Percentiles rank a stretch among this genome's conserved stretches.
These are phyloP conservation scores for Athalia cordata DNA, from an alignment of 2,888 invertebrate species.

Conservation along the genomic window DNA sequence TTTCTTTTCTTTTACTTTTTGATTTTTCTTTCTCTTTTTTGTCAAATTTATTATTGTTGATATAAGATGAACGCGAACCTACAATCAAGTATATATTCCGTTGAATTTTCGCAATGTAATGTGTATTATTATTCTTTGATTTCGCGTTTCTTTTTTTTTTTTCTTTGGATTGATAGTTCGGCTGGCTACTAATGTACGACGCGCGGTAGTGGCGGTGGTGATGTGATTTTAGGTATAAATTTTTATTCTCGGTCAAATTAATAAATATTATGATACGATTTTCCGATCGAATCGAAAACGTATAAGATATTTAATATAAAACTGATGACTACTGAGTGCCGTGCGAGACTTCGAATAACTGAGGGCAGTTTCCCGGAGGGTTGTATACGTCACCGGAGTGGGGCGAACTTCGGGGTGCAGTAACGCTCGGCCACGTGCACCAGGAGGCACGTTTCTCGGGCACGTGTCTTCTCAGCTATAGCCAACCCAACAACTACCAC, in stretches of 20 bases:
- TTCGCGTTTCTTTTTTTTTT: slow-evolving; percentile 20
- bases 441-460: slow-evolving; percentile 68
- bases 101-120: not conserved
- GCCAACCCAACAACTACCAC: slow-evolving; percentile 38
- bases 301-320: slow-evolving; percentile 2
- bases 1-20: not conserved
- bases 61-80: slow-evolving; percentile 33
- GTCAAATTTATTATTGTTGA: not conserved
- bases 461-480: slow-evolving; percentile 61
- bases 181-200: too few species aligned
- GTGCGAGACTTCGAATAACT: slow-evolving; percentile 45
- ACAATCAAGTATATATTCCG: slow-evolving; percentile 7
- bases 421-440: slow-evolving; percentile 67
- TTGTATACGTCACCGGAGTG: slow-evolving; percentile 55
- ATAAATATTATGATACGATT: too few species aligned
- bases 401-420: slow-evolving; percentile 58
- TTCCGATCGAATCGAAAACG: too few species aligned
- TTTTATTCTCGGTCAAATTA: too few species aligned
- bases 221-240: too few species aligned
- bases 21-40: not conserved
- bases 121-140: slow-evolving; percentile 11
- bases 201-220: too few species aligned
- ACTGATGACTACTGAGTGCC: slow-evolving; percentile 33
- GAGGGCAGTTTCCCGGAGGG: slow-evolving; percentile 51
- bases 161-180: too few species aligned